Conservation (phyloP, 2,888 invertebrate genomes). For the Nymphalis urticae region DNA sequence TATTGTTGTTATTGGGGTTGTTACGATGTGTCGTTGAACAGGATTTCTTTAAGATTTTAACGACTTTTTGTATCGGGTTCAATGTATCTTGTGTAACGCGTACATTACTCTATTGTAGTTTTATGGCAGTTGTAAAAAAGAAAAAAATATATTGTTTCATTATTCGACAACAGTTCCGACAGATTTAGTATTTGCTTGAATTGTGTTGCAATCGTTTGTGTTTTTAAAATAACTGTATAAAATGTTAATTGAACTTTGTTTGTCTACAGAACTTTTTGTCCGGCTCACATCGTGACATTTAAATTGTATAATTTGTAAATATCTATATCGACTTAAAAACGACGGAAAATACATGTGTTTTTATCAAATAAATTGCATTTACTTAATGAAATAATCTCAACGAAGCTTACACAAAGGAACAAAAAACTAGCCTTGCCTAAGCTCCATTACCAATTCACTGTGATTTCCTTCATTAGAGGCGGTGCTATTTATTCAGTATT, state of each 20-base stretch:
- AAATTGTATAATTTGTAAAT: background rate
- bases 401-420: background rate
- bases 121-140: too few relatives aligned
- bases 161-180: too few relatives aligned
- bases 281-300: background rate
- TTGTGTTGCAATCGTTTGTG: too few relatives aligned
- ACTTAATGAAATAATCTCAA: background rate
- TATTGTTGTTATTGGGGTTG: too few relatives aligned
- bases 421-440: conserved; percentile 18
- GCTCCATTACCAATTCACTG: conserved; percentile 24
- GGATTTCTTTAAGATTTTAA: too few relatives aligned
- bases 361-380: background rate
- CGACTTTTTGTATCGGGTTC: too few relatives aligned
- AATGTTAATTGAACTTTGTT: background rate
- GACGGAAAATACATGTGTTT: background rate
- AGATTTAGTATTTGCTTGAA: too few relatives aligned
- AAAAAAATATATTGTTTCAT: too few relatives aligned
- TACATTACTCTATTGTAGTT: too few relatives aligned
- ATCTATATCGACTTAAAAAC: background rate
- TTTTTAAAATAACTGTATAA: background rate
- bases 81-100: too few relatives aligned
- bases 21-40: too few relatives aligned
- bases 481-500: conserved; percentile 52
- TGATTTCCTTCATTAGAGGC: conserved; percentile 47
- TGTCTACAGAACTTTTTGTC: background rate